Conservation (phyloP, 2,797 vertebrate species). For the Tympanoctomys barrerae region DNA sequence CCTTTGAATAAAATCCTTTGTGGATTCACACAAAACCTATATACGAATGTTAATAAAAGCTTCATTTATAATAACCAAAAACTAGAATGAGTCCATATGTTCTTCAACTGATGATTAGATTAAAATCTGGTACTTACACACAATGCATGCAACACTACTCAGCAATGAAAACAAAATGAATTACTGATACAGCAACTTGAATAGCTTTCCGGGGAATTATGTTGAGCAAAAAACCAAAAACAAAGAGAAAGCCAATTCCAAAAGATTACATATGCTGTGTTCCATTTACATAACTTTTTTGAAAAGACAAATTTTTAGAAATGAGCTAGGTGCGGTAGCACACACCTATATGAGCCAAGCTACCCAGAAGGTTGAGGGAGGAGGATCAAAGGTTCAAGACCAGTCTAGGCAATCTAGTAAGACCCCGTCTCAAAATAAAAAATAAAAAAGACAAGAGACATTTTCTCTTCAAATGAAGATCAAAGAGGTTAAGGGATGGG, state of each 20-base stretch:
- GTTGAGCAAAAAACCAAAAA: neutral
- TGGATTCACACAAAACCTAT: neutral
- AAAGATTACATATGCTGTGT: conserved; percentile 18
- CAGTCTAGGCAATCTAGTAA: neutral
- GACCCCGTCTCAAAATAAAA: neutral
- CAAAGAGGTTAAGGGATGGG: neutral
- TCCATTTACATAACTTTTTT: conserved; percentile 64
- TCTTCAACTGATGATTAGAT: neutral
- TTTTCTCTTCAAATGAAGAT: neutral
- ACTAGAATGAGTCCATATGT: neutral
- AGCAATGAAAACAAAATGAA: conserved; percentile 28
- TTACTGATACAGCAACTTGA: neutral
- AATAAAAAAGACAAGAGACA: neutral
- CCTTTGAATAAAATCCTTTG: conserved; percentile 53
- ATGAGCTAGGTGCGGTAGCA: neutral
- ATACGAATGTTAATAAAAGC: neutral
- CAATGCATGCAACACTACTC: neutral
- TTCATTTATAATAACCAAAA: conserved; percentile 39
- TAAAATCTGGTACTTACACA: conserved; percentile 12
- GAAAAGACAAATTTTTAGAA: conserved; percentile 40
- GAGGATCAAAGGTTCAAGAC: neutral
- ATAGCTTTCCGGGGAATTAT: conserved; percentile 49
- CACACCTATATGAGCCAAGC: neutral
- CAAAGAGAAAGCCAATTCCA: neutral
- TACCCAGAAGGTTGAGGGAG: neutral